These are phyloP conservation scores for Sebastes oblongus DNA, from an alignment of 2,797 vertebrate genomes.

Conservation along the genomic window DNA sequence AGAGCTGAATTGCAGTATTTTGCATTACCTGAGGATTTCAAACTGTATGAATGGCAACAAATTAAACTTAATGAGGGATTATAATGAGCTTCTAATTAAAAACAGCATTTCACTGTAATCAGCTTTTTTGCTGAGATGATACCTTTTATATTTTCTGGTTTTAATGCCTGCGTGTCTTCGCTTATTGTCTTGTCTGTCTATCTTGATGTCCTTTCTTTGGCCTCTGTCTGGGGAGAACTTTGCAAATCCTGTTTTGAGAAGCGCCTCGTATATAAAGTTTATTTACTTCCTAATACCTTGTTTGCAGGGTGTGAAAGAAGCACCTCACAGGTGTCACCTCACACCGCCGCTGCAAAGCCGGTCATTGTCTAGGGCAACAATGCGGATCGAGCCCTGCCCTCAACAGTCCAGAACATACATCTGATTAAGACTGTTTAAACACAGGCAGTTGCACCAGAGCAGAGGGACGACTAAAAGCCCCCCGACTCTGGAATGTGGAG, in stretches of 20 bases:
- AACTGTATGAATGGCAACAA: conserved; percentile 20
- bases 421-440: conserved; percentile 73
- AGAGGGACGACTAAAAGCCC: conserved; percentile 36
- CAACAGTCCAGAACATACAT: conserved; percentile 53
- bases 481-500: conserved; percentile 59
- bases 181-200: not conserved
- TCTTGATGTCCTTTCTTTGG: conserved; percentile 12
- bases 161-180: not conserved
- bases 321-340: conserved; percentile 60
- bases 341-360: conserved; percentile 41
- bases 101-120: not conserved
- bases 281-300: conserved; percentile 46
- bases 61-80: conserved; percentile 8
- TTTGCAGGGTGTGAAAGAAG: conserved; percentile 63
- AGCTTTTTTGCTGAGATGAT: not conserved
- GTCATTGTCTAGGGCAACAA: conserved; percentile 70
- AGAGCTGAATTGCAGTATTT: conserved; percentile 8
- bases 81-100: conserved; percentile 14
- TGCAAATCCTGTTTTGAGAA: conserved; percentile 10
- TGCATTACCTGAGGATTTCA: not conserved
- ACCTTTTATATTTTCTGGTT: not conserved
- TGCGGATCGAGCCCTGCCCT: conserved; percentile 56
- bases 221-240: not conserved
- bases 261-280: conserved; percentile 26
- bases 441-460: conserved; percentile 38